phyloP scores from a whole-genome alignment of 2,888 invertebrate genomes.

The Chelonus formosanus region DNA sequence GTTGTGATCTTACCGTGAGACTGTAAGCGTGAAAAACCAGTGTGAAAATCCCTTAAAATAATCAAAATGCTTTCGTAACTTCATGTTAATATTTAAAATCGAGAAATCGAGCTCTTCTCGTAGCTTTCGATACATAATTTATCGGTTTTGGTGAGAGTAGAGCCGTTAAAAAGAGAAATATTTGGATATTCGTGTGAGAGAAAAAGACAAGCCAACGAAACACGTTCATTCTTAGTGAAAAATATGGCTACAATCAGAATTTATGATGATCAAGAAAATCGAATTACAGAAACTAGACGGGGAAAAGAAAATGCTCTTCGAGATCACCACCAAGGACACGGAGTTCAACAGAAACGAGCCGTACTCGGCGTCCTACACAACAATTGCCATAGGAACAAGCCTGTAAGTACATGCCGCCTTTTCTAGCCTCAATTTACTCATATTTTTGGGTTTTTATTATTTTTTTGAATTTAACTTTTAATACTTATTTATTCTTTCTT shows the following conservation, averaged over 20 bases:
- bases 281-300: slow-evolving; percentile 65
- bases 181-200: too few species aligned
- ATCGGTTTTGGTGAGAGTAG: neutral
- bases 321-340: slow-evolving; percentile 40
- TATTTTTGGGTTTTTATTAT: slow-evolving; percentile 13
- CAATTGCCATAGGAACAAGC: slow-evolving; percentile 68
- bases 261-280: slow-evolving; percentile 82
- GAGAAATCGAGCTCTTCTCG: slow-evolving; percentile 12
- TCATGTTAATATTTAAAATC: neutral
- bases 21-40: slow-evolving; percentile 18
- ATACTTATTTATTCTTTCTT: slow-evolving; percentile 23
- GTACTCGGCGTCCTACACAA: slow-evolving; percentile 74
- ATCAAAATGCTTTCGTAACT: too few species aligned
- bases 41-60: neutral
- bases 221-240: slow-evolving; percentile 24
- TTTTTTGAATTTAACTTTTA: neutral
- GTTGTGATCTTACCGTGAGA: slow-evolving; percentile 5
- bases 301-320: slow-evolving; percentile 67
- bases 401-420: slow-evolving; percentile 66
- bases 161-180: too few species aligned
- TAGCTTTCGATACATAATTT: neutral
- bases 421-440: slow-evolving; percentile 19
- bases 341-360: slow-evolving; percentile 67
- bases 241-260: slow-evolving; percentile 79
- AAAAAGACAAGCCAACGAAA: neutral